A percentile compares a stretch with the other conserved stretches of the same genome.
phyloP scores from a whole-genome alignment of 2,113 vertebrate genomes.

The Xiphophorus couchianus region DNA sequence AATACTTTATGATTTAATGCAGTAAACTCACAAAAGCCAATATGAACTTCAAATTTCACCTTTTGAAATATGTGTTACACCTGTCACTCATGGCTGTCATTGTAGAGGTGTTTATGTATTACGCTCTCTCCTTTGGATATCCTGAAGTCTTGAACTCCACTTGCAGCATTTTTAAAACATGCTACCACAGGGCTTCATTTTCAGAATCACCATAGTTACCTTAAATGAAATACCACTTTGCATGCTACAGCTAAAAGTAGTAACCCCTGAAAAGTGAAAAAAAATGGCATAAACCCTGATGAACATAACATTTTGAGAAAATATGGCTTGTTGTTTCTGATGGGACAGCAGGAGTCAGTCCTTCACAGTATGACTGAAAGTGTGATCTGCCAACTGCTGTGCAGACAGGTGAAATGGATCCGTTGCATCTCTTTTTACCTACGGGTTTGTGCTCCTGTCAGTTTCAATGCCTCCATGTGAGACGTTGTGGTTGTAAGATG shows the following conservation, averaged over 20 bases:
- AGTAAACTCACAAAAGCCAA: constrained; percentile 1
- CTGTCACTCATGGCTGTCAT: background rate
- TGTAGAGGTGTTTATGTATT: background rate
- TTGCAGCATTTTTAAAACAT: background rate
- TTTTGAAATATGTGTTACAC: background rate
- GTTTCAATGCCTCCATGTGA: constrained; percentile 4
- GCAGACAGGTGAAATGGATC: constrained; percentile 7
- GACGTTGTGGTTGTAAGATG: background rate
- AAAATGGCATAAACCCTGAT: background rate
- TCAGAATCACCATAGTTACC: background rate
- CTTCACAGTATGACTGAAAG: constrained; percentile 2
- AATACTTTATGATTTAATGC: constrained; percentile 27
- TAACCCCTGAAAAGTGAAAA: background rate
- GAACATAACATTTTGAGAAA: background rate
- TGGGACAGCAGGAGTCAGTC: background rate
- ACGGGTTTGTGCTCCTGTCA: background rate
- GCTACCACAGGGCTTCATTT: no score
- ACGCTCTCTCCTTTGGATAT: background rate
- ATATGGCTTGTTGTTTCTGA: background rate
- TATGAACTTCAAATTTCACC: background rate
- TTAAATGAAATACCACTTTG: background rate
- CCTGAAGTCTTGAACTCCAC: background rate
- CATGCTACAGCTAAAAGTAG: background rate
- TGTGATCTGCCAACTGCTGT: constrained; percentile 8
- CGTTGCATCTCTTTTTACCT: background rate